Evolutionary conservation across 1,140 invertebrate species (phyloP).

Genomic region (Drosophila ambigua): DNA sequence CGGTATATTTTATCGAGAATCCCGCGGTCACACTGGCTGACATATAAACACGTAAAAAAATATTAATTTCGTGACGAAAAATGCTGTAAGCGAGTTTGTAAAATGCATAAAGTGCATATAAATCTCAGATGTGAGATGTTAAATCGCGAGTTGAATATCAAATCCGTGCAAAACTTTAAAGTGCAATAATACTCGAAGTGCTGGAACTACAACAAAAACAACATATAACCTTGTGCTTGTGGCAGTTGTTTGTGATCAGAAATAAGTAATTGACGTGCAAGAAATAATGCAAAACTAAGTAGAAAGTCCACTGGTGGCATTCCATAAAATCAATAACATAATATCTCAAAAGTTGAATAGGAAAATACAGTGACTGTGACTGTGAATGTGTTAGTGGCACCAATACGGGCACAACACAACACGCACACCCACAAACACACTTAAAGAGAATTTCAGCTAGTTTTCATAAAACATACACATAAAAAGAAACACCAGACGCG

Average conservation of each 20-base stretch:
- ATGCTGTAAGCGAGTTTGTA: slow-evolving; percentile 67
- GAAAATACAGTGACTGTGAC: slow-evolving; percentile 26
- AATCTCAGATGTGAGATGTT: slow-evolving; percentile 58
- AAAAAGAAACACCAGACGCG: slow-evolving; percentile 24
- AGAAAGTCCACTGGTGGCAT: slow-evolving; percentile 61
- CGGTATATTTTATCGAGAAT: no score
- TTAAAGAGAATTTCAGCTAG: slow-evolving; percentile 6
- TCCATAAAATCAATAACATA: slow-evolving; percentile 21
- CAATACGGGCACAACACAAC: slow-evolving; percentile 40
- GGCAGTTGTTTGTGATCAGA: slow-evolving; percentile 33
- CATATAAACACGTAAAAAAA: slow-evolving; percentile 57
- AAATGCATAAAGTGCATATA: slow-evolving; percentile 64
- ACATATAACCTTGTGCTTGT: slow-evolving; percentile 71
- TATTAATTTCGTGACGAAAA: slow-evolving; percentile 61
- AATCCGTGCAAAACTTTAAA: slow-evolving; percentile 71
- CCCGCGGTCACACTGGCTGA: no score
- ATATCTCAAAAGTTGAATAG: slow-evolving; percentile 19
- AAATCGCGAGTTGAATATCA: slow-evolving; percentile 58
- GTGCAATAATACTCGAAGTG: slow-evolving; percentile 64
- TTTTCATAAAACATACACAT: slow-evolving; percentile 54
- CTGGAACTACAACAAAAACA: slow-evolving; percentile 51
- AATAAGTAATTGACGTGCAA: slow-evolving; percentile 33
- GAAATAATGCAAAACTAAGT: slow-evolving; percentile 32
- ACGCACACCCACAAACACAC: slow-evolving; percentile 21
- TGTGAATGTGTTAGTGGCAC: slow-evolving; percentile 33